A percentile compares a stretch with the other conserved stretches of the same genome.
Conservation (phyloP, 2,113 vertebrate genomes). For the Scartelaos histophorus region DNA sequence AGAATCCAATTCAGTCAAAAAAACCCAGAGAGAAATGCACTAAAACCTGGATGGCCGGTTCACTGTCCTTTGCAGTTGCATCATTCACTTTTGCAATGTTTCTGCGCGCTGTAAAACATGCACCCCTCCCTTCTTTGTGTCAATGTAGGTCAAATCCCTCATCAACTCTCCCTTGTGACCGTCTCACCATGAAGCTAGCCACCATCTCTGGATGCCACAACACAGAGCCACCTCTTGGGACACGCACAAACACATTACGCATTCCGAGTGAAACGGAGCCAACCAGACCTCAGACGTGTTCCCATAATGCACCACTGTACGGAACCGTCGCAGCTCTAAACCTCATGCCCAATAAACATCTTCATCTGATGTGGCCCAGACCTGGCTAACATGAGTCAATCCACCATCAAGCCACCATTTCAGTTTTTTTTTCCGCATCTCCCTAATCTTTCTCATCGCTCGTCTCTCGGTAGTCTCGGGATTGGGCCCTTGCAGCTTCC, state of each 20-base stretch:
- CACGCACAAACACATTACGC: conserved; percentile 28
- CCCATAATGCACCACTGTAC: conserved; percentile 65
- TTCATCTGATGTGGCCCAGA: conserved; percentile 48
- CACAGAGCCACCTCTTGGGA: conserved; percentile 58
- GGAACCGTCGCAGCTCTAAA: conserved; percentile 51
- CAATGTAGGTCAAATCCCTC: conserved; percentile 76
- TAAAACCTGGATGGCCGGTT: no score
- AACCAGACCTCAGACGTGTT: conserved; percentile 72
- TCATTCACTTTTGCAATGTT: background rate
- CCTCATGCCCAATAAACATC: conserved; percentile 55
- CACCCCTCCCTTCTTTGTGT: conserved; percentile 47
- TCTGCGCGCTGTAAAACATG: conserved; percentile 25
- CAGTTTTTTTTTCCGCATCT: conserved; percentile 31
- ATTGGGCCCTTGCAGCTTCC: conserved; percentile 60
- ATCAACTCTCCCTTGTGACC: conserved; percentile 61
- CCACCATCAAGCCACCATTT: conserved; percentile 23
- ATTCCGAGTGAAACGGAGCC: conserved; percentile 70
- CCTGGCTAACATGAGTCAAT: conserved; percentile 47
- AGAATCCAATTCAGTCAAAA: no score
- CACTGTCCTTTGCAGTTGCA: background rate
- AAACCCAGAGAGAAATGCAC: no score
- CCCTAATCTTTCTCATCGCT: conserved; percentile 61
- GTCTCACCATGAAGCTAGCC: conserved; percentile 53
- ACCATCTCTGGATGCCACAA: conserved; percentile 65
- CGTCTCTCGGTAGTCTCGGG: conserved; percentile 61